Evolutionary conservation across 2,797 vertebrate species (phyloP).

Genomic region (Sebastes minor): DNA sequence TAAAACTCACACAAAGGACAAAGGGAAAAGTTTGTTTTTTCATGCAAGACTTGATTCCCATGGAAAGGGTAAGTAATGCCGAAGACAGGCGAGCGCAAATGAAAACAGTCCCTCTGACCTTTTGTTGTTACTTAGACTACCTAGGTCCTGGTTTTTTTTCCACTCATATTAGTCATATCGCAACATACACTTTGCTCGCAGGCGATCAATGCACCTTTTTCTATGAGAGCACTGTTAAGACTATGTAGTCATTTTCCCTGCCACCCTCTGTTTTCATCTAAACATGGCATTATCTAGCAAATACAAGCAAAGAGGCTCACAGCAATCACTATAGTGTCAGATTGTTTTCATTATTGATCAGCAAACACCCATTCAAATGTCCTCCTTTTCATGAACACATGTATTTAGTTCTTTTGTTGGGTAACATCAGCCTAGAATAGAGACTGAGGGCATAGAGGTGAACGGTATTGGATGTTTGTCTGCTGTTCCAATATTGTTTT

Average conservation of each 20-base stretch:
- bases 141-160: not conserved
- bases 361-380: conserved; percentile 54
- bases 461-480: conserved; percentile 58
- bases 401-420: conserved; percentile 67
- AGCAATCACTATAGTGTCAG: conserved; percentile 50
- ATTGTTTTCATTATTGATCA: conserved; percentile 69
- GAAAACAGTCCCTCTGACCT: conserved; percentile 53
- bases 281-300: conserved; percentile 63
- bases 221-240: conserved; percentile 18
- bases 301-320: conserved; percentile 36
- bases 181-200: conserved; percentile 13
- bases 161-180: conserved; percentile 31
- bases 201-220: conserved; percentile 23
- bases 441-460: conserved; percentile 48
- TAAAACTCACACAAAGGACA: conserved; percentile 85
- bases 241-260: conserved; percentile 29
- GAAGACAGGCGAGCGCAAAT: conserved; percentile 39
- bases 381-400: conserved; percentile 64
- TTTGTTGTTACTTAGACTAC: conserved; percentile 23
- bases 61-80: conserved; percentile 51
- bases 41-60: conserved; percentile 75
- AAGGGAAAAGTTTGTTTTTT: conserved; percentile 62
- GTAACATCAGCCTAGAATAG: conserved; percentile 54
- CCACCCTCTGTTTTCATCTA: conserved; percentile 35
- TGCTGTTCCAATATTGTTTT: conserved; percentile 51